Conservation (phyloP, 1,140 invertebrate species). For the Macrobrachium nipponense region DNA sequence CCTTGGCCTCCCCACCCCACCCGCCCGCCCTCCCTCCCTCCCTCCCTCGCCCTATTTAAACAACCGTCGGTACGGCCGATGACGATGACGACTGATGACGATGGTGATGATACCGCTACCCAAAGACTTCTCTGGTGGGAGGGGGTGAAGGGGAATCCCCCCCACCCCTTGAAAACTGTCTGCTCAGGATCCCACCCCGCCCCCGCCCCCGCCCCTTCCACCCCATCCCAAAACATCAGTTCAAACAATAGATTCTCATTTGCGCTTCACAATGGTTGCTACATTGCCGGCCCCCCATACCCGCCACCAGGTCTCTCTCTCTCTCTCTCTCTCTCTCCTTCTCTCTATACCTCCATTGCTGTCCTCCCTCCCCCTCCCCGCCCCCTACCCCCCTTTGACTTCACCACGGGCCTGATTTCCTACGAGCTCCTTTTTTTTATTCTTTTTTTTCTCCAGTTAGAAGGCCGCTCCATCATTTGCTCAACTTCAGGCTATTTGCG, state of each 20-base stretch:
- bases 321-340: not conserved
- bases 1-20: conserved; percentile 11
- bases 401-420: not conserved
- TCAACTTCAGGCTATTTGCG: too few relatives aligned
- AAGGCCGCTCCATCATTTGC: too few relatives aligned
- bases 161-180: not conserved
- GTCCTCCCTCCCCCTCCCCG: not conserved
- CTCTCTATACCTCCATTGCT: not conserved
- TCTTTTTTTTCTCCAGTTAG: not conserved
- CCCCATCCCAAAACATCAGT: conserved; percentile 53
- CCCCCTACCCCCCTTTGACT: not conserved
- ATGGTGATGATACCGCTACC: not conserved
- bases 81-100: conserved; percentile 17
- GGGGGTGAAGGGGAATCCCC: not conserved
- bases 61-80: conserved; percentile 29
- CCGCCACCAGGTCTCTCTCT: not conserved
- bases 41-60: conserved; percentile 30
- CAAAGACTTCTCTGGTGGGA: too few relatives aligned
- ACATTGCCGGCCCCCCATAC: conserved; percentile 38
- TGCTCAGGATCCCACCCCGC: not conserved
- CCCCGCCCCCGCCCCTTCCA: not conserved
- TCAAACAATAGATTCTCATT: conserved; percentile 62
- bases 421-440: not conserved
- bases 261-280: conserved; percentile 53
- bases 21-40: not conserved